Evolutionary conservation across 1,140 invertebrate species (phyloP).

Genomic region (Parapsyche elsis): DNA sequence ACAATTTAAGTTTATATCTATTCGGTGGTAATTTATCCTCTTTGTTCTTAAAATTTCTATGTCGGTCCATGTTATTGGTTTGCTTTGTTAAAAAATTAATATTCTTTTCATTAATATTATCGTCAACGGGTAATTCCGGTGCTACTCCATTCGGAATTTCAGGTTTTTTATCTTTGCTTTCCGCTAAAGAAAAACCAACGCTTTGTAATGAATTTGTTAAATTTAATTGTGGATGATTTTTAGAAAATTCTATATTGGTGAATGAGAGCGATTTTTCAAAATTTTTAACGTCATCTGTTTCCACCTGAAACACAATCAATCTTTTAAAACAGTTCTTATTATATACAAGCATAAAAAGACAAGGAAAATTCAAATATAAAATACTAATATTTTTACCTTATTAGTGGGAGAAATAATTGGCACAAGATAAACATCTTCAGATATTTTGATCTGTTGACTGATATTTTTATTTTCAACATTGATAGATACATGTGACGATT

Average conservation of each 20-base stretch:
- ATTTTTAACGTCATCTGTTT: not conserved
- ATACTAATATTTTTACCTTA: not conserved
- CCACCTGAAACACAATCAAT: not conserved
- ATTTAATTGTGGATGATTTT: not conserved
- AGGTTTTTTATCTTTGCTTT: not conserved
- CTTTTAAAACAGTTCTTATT: not conserved
- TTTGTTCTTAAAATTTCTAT: constrained; percentile 12
- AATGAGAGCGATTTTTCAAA: not conserved
- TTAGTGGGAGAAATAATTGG: constrained; percentile 1
- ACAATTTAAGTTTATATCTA: constrained; percentile 23
- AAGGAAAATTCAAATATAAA: not conserved
- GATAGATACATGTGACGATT: not conserved
- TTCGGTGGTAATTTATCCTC: constrained; percentile 12
- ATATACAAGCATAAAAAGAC: not conserved
- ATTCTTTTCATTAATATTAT: constrained; percentile 24
- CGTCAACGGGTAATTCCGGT: constrained; percentile 28
- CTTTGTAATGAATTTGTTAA: not conserved
- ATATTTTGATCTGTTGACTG: not conserved
- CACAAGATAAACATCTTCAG: constrained; percentile 23
- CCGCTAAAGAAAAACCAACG: not conserved
- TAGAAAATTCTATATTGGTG: too few relatives aligned
- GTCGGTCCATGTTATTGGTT: not conserved
- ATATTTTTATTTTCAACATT: constrained; percentile 19
- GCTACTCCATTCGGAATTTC: constrained; percentile 15
- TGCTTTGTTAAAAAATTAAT: not conserved